These are phyloP conservation scores for Glossosoma conforme DNA, from an alignment of 1,140 invertebrate genomes.

Conservation along the genomic window DNA sequence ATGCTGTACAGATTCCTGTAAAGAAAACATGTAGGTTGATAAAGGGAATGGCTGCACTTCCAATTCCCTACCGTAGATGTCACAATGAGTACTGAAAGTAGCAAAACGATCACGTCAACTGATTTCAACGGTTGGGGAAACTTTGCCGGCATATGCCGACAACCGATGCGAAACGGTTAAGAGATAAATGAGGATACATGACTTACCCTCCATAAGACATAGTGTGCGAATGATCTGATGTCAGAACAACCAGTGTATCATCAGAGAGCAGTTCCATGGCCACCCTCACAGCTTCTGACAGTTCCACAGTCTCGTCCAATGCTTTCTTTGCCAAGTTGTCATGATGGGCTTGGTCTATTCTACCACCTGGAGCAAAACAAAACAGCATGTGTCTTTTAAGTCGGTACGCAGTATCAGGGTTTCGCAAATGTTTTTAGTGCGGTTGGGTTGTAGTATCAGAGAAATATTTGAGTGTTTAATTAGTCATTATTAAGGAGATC, in stretches of 20 bases:
- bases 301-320: conserved; percentile 57
- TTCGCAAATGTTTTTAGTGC: background rate
- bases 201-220: conserved; percentile 62
- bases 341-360: conserved; percentile 82
- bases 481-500: too few species aligned
- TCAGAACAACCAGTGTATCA: conserved; percentile 64
- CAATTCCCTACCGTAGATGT: too few species aligned
- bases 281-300: conserved; percentile 53
- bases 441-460: background rate
- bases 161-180: conserved; percentile 30
- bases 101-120: too few species aligned
- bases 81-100: too few species aligned
- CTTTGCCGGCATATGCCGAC: too few species aligned
- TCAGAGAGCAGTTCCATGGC: conserved; percentile 50
- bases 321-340: conserved; percentile 63
- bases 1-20: too few species aligned
- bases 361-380: conserved; percentile 53
- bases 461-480: too few species aligned
- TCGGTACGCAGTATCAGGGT: background rate
- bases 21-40: too few species aligned
- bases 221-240: conserved; percentile 65
- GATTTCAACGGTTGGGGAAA: too few species aligned
- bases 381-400: conserved; percentile 25
- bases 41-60: too few species aligned
- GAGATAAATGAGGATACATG: too few species aligned